phyloP scores from a whole-genome alignment of 2,797 vertebrate genomes.

The Parambassis ranga region DNA sequence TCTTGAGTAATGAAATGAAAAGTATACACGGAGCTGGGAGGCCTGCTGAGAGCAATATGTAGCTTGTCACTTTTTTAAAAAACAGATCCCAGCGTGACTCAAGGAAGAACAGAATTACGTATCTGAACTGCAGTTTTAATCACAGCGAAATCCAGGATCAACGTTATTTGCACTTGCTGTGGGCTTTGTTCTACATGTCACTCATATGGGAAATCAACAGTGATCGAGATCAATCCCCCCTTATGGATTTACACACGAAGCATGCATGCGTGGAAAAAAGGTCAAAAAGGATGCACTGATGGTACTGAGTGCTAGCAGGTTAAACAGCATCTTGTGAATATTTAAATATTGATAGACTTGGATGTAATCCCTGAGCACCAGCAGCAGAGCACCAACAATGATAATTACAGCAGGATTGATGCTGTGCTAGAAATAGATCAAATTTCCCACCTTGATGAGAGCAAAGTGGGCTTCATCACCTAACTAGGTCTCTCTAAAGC shows the following conservation, averaged over 20 bases:
- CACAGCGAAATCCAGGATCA: too few relatives aligned
- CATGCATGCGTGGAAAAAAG: background rate
- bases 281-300: background rate
- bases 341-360: conserved; percentile 13
- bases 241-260: background rate
- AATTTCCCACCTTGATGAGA: conserved; percentile 37
- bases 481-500: conserved; percentile 40
- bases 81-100: conserved; percentile 12
- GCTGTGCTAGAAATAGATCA: conserved; percentile 28
- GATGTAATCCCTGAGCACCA: background rate
- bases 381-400: background rate
- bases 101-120: background rate
- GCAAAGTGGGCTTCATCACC: conserved; percentile 47
- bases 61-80: conserved; percentile 13
- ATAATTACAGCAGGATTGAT: conserved; percentile 7
- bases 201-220: conserved; percentile 19
- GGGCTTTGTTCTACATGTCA: background rate
- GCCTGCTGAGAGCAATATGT: conserved; percentile 33
- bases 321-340: conserved; percentile 9
- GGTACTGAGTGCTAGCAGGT: background rate
- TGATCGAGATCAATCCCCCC: background rate
- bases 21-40: background rate
- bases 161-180: background rate
- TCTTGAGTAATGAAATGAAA: conserved; percentile 24
- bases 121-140: background rate